A percentile compares a stretch with the other conserved stretches of the same genome.
Conservation (phyloP, 2,113 vertebrate genomes). For the Oncorhynchus mykiss region DNA sequence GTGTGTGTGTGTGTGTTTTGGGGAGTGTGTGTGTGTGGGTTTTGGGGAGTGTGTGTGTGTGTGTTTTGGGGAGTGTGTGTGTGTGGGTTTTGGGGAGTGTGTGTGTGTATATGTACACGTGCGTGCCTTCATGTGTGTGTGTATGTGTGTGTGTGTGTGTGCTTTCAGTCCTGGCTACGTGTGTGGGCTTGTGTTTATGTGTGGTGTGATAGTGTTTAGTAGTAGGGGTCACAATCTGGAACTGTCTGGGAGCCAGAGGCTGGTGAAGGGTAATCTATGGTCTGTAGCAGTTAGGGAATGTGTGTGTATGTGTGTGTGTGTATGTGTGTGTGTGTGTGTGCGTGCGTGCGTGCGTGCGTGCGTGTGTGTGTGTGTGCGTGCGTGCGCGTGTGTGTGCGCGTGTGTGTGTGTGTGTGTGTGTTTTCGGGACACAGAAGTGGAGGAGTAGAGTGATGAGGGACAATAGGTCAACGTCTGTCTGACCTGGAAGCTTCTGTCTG, state of each 20-base stretch:
- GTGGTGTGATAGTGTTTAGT: constrained; percentile 9
- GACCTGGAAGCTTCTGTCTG: constrained; percentile 79
- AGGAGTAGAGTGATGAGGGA: constrained; percentile 50
- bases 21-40: too few species aligned
- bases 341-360: neutral
- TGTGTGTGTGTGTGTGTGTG: neutral
- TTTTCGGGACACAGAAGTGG: constrained; percentile 37
- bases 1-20: neutral
- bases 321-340: constrained; percentile 5
- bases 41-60: too few species aligned
- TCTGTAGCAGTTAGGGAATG: constrained; percentile 2
- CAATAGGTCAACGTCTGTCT: constrained; percentile 67
- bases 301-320: neutral
- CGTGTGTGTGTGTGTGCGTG: neutral
- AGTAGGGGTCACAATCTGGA: constrained; percentile 28
- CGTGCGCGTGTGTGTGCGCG: neutral
- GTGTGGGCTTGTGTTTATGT: constrained; percentile 8
- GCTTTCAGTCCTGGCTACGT: neutral
- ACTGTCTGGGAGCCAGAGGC: constrained; percentile 13
- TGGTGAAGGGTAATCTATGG: constrained; percentile 25
- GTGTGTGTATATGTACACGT: neutral
- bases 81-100: too few species aligned
- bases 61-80: neutral
- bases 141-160: neutral
- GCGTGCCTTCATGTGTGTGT: neutral